Conservation (phyloP, 2,888 invertebrate species). For the Acleris cristana region DNA sequence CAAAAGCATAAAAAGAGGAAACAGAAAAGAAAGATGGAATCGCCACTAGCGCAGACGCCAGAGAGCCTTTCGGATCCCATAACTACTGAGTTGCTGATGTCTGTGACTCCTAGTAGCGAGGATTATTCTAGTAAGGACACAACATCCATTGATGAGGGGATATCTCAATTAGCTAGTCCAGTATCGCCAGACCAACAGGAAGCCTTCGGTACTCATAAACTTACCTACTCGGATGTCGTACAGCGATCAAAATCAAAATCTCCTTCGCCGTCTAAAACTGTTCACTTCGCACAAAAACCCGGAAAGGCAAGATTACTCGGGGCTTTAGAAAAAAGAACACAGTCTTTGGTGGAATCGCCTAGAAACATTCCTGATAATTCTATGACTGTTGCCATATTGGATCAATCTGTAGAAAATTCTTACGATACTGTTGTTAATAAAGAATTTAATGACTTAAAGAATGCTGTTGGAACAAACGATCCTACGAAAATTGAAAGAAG, state of each 20-base stretch:
- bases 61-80: constrained; percentile 80
- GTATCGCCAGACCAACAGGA: constrained; percentile 49
- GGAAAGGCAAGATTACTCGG: constrained; percentile 68
- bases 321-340: constrained; percentile 71
- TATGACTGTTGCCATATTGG: constrained; percentile 66
- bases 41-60: constrained; percentile 64
- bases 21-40: constrained; percentile 70
- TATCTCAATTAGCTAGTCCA: constrained; percentile 70
- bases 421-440: constrained; percentile 83
- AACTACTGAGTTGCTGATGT: constrained; percentile 76
- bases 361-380: constrained; percentile 56
- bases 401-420: constrained; percentile 73
- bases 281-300: constrained; percentile 55
- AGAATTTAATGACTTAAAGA: constrained; percentile 82
- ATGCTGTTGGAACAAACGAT: constrained; percentile 84
- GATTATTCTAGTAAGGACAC: constrained; percentile 70
- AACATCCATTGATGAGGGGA: constrained; percentile 78
- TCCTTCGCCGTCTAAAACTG: constrained; percentile 72
- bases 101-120: constrained; percentile 74
- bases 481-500: constrained; percentile 86
- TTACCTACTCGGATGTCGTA: constrained; percentile 78
- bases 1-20: constrained; percentile 71
- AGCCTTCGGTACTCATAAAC: constrained; percentile 52
- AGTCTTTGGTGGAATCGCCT: constrained; percentile 57
- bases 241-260: constrained; percentile 80